Evolutionary conservation across 1,140 invertebrate species (phyloP), one percentile per base, ranked within the genome.

Genomic region (Condylostylus longicornis): DNA sequence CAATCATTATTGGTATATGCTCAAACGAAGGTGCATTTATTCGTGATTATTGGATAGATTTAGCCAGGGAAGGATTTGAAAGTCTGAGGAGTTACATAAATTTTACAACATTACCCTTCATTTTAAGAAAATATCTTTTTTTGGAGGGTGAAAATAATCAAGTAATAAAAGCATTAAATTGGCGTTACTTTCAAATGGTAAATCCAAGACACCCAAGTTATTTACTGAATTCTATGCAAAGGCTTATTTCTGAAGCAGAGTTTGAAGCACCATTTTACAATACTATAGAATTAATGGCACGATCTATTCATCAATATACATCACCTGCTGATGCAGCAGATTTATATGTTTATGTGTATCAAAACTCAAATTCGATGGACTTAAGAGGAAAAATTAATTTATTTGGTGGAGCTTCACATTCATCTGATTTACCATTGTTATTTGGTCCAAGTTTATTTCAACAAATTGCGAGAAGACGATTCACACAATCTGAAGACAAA

Each of bases 371-470:
- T 32, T 40, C 57, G 6, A 60, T 61, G 54, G 58, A 61, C 22
- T 50, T 61, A 43, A 42, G 58, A 1, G 58, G 58, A 30, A 49
- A 44, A 8, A 37, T 44, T 9, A 61, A 61, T 40, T 40, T 53
- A 1, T 61, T 61, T 22, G 53, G 56, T 0, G 55, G 58, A 17
- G 69, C 74, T 15, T 64, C 66, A 1, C 72, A 77, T 46, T 70
- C 72, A 18, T 62, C 72, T 0, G 75, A 79, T 47, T 54, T 79
- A 36, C 54, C 77, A 4, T 66, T 75, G 18, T 49, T 79, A 15
- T 64, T 79, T 35, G 77, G 77, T 12, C 72, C 75, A 18, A 62
- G 68, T 12, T 52, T 76, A 6, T 70, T 76, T 42, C 68, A 73
- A 36, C 71, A 74, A 57, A 53, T 72, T 38, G 63, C 67, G 2